Evolutionary conservation across 2,113 vertebrate genomes (phyloP).

Genomic region (Istiophorus platypterus): DNA sequence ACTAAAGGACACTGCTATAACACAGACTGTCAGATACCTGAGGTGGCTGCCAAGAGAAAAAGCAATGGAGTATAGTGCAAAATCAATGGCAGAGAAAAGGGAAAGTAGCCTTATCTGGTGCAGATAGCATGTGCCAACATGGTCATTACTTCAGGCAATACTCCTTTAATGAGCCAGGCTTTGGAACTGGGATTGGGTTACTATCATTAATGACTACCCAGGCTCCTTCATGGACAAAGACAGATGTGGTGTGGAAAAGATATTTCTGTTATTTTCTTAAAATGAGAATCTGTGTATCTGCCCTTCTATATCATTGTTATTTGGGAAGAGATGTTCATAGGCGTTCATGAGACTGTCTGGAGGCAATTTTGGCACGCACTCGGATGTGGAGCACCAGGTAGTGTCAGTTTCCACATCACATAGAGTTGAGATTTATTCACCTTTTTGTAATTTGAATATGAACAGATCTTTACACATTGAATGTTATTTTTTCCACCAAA

Average conservation of each 20-base stretch:
- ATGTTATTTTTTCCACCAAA: neutral
- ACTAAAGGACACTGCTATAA: constrained; percentile 10
- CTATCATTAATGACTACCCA: constrained; percentile 18
- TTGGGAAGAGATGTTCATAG: constrained; percentile 6
- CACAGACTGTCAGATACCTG: constrained; percentile 35
- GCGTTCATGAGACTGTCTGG: neutral
- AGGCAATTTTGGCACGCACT: neutral
- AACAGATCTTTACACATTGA: neutral
- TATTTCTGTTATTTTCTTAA: neutral
- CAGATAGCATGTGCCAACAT: constrained; percentile 15
- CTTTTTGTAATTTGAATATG: neutral
- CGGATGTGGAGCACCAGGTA: neutral
- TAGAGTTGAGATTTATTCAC: neutral
- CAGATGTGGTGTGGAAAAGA: neutral
- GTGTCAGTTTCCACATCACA: neutral
- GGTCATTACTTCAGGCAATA: constrained; percentile 42
- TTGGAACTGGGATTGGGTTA: constrained; percentile 7
- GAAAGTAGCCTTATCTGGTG: constrained; percentile 14
- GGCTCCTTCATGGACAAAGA: neutral
- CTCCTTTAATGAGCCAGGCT: constrained; percentile 48
- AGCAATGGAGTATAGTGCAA: constrained; percentile 2
- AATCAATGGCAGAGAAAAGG: constrained; percentile 22
- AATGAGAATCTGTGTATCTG: constrained; percentile 3
- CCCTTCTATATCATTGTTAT: neutral
- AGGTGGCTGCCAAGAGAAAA: constrained; percentile 32